Evolutionary conservation across 2,797 vertebrate species (phyloP).

Genomic region (Synaphobranchus kaupii): DNA sequence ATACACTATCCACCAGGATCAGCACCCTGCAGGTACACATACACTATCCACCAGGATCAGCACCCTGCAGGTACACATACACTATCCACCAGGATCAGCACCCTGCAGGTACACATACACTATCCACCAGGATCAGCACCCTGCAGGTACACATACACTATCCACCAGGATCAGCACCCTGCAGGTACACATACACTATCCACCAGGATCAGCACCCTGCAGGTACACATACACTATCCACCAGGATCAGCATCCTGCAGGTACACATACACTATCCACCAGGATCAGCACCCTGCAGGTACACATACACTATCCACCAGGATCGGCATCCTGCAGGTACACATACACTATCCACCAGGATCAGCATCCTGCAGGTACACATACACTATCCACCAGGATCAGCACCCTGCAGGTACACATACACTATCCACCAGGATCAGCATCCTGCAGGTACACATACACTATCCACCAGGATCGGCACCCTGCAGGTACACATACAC

Average conservation of each 20-base stretch:
- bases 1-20: constrained; percentile 75
- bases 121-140: constrained; percentile 75
- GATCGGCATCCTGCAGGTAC: constrained; percentile 61
- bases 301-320: constrained; percentile 71
- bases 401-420: constrained; percentile 52
- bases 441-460: constrained; percentile 52
- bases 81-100: constrained; percentile 75
- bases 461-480: constrained; percentile 75
- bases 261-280: constrained; percentile 68
- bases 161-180: constrained; percentile 76
- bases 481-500: constrained; percentile 51
- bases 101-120: constrained; percentile 51
- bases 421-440: constrained; percentile 75
- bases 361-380: constrained; percentile 55
- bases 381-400: constrained; percentile 75
- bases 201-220: constrained; percentile 74
- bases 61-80: constrained; percentile 52
- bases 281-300: constrained; percentile 66
- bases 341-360: constrained; percentile 73
- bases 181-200: constrained; percentile 49
- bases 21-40: constrained; percentile 52
- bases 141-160: constrained; percentile 49
- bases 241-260: constrained; percentile 69
- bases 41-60: constrained; percentile 75
- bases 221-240: constrained; percentile 63